Conservation (phyloP, 2,888 invertebrate genomes). For the Athripsodes cinereus region DNA sequence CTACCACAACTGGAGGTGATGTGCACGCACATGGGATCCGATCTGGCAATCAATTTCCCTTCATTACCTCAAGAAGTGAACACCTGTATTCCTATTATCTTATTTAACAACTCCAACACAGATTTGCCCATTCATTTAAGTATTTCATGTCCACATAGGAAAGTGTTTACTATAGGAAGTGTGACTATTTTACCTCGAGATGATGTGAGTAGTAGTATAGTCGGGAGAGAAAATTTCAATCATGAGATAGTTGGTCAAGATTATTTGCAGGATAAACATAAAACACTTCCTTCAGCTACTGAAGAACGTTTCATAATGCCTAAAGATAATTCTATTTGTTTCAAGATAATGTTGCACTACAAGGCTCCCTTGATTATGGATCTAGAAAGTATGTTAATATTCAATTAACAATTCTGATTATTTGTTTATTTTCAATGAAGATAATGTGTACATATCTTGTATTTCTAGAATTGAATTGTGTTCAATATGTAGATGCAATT, state of each 20-base stretch:
- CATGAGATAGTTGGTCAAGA: neutral
- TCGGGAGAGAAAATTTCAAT: neutral
- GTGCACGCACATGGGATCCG: constrained; percentile 1
- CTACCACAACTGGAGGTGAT: constrained; percentile 15
- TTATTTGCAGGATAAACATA: neutral
- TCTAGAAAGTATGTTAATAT: constrained; percentile 14
- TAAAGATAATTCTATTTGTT: constrained; percentile 9
- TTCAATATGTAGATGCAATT: constrained; percentile 14
- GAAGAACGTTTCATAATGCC: constrained; percentile 15
- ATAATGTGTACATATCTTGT: too few relatives aligned
- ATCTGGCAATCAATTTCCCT: constrained; percentile 16
- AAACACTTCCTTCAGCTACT: constrained; percentile 1
- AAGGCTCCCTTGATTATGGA: constrained; percentile 12
- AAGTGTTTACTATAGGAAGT: constrained; percentile 17
- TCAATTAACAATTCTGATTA: too few relatives aligned
- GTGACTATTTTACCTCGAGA: constrained; percentile 11
- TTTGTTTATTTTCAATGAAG: too few relatives aligned
- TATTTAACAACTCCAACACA: constrained; percentile 18
- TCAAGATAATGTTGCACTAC: constrained; percentile 20
- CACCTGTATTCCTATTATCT: constrained; percentile 17
- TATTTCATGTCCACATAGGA: constrained; percentile 6
- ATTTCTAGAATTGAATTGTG: constrained; percentile 11
- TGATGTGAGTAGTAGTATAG: constrained; percentile 1
- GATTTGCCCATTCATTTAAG: constrained; percentile 19
- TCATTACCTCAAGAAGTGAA: constrained; percentile 19